Conservation (phyloP, 2,797 vertebrate genomes). For the Clangula hyemalis region DNA sequence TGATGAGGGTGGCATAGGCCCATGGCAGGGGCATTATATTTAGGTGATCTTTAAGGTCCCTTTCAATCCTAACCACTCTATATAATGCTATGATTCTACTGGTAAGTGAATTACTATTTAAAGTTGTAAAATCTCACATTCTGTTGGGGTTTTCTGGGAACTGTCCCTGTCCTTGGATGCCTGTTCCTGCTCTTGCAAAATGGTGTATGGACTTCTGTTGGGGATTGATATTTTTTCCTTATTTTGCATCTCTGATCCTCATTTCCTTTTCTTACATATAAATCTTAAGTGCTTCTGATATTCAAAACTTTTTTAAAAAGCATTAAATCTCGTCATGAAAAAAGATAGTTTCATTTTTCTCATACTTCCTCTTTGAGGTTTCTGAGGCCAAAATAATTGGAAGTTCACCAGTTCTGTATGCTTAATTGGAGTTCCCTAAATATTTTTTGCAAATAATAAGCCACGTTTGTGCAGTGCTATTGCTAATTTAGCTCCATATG, state of each 20-base stretch:
- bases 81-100: neutral
- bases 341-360: neutral
- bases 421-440: neutral
- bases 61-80: too few species aligned
- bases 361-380: neutral
- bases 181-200: neutral
- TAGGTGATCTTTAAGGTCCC: too few species aligned
- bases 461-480: fast-evolving
- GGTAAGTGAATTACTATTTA: neutral
- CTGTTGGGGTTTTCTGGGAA: neutral
- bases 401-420: neutral
- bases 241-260: neutral
- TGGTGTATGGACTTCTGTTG: neutral
- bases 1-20: too few species aligned
- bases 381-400: neutral
- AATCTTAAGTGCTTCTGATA: neutral
- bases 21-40: too few species aligned
- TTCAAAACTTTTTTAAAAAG: neutral
- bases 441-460: neutral
- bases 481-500: neutral
- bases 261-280: neutral
- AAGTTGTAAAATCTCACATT: neutral
- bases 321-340: neutral
- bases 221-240: neutral
- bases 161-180: neutral